Conservation (phyloP, 2,113 vertebrate species). For the Alaudala cheleensis region DNA sequence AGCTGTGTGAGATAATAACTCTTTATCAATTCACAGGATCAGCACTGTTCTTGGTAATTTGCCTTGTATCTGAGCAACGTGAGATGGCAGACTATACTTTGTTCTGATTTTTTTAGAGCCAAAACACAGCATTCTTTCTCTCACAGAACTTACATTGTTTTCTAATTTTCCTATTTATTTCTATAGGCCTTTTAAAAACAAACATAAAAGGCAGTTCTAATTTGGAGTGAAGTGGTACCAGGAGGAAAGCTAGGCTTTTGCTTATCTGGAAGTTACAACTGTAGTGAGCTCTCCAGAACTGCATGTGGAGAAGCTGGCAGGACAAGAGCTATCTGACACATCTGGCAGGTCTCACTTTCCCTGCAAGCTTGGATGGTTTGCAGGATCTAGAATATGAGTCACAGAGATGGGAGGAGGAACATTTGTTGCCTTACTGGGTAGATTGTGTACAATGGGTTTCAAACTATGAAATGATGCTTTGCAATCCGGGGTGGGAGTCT, state of each 20-base stretch:
- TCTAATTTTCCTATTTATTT: neutral
- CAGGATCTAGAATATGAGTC: neutral
- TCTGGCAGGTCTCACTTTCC: neutral
- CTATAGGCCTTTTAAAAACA: neutral
- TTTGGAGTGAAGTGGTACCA: neutral
- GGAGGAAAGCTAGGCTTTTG: neutral
- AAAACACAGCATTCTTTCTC: neutral
- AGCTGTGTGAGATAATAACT: conserved; percentile 2
- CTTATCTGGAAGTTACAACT: neutral
- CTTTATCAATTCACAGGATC: neutral
- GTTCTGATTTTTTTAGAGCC: neutral
- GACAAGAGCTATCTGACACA: neutral
- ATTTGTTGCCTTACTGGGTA: neutral
- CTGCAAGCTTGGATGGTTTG: neutral
- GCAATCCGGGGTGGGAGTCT: neutral
- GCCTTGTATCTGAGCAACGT: neutral
- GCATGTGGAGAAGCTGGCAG: neutral
- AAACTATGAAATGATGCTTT: neutral
- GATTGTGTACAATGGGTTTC: neutral
- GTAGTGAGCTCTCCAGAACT: neutral
- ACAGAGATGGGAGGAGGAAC: neutral
- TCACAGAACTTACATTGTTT: neutral
- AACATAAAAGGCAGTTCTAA: neutral
- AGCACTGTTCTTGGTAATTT: neutral
- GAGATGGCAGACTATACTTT: neutral